Conservation (phyloP, 2,888 invertebrate species). For the Lissocephala sabroskyi region DNA sequence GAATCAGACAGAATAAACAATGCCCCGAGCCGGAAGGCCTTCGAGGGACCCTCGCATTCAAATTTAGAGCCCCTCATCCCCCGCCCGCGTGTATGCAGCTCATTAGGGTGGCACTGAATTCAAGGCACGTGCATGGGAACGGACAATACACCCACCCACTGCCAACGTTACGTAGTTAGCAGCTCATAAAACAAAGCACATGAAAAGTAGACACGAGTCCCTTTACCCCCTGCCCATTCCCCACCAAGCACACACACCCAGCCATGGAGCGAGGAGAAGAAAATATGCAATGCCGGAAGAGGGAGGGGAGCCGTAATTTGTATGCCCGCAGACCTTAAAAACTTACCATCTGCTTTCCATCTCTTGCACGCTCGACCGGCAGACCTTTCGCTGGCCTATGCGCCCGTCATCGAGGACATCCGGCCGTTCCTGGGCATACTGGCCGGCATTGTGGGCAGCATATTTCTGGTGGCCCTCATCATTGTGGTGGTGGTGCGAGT, state of each 20-base stretch:
- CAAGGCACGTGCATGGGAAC: conserved; percentile 49
- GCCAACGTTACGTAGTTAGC: conserved; percentile 53
- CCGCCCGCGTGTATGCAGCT: conserved; percentile 40
- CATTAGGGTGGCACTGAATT: conserved; percentile 57
- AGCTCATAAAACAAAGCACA: conserved; percentile 59
- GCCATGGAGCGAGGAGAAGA: too few relatives aligned
- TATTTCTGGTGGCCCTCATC: conserved; percentile 74
- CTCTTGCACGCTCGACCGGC: conserved; percentile 5
- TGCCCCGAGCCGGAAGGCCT: too few relatives aligned
- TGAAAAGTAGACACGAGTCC: conserved; percentile 12
- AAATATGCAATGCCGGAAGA: too few relatives aligned
- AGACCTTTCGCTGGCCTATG: conserved; percentile 72
- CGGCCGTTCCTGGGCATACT: conserved; percentile 75
- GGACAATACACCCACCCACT: too few relatives aligned
- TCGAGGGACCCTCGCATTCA: too few relatives aligned
- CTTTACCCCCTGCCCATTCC: too few relatives aligned
- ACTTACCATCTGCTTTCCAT: conserved; percentile 13
- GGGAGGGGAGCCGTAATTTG: too few relatives aligned
- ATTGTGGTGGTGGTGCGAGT: conserved; percentile 75
- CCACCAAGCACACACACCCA: too few relatives aligned
- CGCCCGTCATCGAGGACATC: conserved; percentile 74
- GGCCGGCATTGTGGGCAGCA: conserved; percentile 74
- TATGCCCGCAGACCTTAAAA: too few relatives aligned
- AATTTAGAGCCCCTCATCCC: too few relatives aligned
- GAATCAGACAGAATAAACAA: too few relatives aligned